Conservation (phyloP, 2,797 vertebrate species). For the Gymnoscopelus microlampas region DNA sequence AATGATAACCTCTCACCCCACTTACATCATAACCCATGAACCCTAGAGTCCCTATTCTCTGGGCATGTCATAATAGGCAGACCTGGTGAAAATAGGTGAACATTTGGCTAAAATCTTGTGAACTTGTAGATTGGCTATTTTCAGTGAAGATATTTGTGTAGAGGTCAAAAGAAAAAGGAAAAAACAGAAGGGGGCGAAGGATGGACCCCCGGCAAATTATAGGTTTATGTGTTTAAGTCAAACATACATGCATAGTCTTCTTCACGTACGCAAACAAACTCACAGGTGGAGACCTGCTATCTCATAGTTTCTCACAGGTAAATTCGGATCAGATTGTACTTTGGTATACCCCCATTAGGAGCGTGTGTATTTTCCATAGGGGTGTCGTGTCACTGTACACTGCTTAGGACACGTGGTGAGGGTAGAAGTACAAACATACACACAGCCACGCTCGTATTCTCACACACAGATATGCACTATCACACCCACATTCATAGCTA, state of each 20-base stretch:
- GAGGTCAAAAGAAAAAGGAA: no score
- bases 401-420: constrained; percentile 38
- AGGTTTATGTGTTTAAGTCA: no score
- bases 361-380: constrained; percentile 68
- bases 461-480: constrained; percentile 38
- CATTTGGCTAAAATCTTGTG: no score
- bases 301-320: constrained; percentile 63
- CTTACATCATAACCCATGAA: neutral
- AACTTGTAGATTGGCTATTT: no score
- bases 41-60: no score
- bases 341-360: constrained; percentile 53
- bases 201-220: no score
- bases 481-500: constrained; percentile 9
- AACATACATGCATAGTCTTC: no score
- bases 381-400: constrained; percentile 56
- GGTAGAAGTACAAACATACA: constrained; percentile 12
- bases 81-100: no score
- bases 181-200: no score
- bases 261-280: constrained; percentile 26
- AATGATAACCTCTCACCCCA: neutral
- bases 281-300: constrained; percentile 39
- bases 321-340: constrained; percentile 58
- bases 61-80: no score
- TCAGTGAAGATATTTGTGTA: no score
- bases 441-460: constrained; percentile 14